phyloP scores from a whole-genome alignment of 1,140 invertebrate genomes.

The Magallana angulata region DNA sequence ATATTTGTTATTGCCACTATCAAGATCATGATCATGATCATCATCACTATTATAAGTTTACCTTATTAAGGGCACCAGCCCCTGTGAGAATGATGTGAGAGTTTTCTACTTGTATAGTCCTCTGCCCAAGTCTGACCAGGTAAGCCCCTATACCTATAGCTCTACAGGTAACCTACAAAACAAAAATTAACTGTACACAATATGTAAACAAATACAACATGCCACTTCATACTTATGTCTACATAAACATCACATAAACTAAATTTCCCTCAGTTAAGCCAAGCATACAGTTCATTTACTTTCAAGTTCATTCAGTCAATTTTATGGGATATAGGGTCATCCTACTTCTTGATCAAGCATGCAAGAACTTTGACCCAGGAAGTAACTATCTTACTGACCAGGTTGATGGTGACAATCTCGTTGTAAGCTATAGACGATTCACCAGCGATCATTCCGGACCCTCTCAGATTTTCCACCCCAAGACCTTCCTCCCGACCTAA shows the following conservation, averaged over 20 bases:
- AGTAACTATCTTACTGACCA: conserved; percentile 79
- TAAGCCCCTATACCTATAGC: conserved; percentile 99
- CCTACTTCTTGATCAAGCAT: neutral
- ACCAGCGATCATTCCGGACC: conserved; percentile 98
- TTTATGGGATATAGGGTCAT: too few species aligned
- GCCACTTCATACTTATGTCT: too few species aligned
- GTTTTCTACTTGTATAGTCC: conserved; percentile 98
- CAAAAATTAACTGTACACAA: neutral
- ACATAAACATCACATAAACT: too few species aligned
- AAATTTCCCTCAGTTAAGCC: too few species aligned
- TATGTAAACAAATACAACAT: too few species aligned
- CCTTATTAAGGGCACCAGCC: conserved; percentile 96
- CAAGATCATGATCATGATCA: too few species aligned
- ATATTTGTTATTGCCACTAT: too few species aligned
- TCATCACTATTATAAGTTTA: conserved; percentile 71
- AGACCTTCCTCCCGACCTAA: conserved; percentile 93
- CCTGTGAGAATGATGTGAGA: conserved; percentile 99
- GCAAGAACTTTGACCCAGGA: neutral
- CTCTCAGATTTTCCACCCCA: conserved; percentile 97
- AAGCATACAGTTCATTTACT: too few species aligned
- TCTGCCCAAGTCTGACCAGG: conserved; percentile 93
- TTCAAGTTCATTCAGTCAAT: too few species aligned
- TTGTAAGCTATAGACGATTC: conserved; percentile 96
- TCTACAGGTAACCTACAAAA: conserved; percentile 90
- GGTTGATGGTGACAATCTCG: conserved; percentile 97